phyloP scores from a whole-genome alignment of 2,797 vertebrate species.

The Hipposideros larvatus region DNA sequence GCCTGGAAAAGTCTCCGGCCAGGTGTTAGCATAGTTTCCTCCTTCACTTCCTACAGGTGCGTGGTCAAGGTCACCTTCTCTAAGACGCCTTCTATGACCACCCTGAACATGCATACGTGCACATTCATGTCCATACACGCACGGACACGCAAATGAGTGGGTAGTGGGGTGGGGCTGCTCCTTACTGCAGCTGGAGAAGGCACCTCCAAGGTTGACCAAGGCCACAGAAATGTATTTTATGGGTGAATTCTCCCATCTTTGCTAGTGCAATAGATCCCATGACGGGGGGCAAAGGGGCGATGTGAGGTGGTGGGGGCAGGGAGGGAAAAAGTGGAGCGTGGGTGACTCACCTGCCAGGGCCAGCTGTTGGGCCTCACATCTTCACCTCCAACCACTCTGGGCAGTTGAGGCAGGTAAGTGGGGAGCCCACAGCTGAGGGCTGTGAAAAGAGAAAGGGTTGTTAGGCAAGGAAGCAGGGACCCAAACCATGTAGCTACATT shows the following conservation, averaged over 20 bases:
- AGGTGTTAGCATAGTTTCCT: background rate
- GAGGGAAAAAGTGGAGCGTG: background rate
- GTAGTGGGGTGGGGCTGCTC: background rate
- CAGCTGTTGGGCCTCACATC: constrained; percentile 91
- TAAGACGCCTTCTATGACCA: background rate
- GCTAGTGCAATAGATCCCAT: background rate
- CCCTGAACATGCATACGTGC: background rate
- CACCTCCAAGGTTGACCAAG: background rate
- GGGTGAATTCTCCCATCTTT: background rate
- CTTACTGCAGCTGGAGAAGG: background rate
- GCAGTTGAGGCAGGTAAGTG: constrained; percentile 83
- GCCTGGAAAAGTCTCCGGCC: background rate
- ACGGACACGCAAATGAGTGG: background rate
- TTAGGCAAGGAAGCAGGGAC: background rate
- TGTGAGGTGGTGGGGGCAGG: too few relatives aligned
- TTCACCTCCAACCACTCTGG: constrained; percentile 92
- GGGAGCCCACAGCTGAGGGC: constrained; percentile 92
- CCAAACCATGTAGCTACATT: background rate
- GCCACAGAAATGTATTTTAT: background rate
- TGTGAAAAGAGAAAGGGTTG: constrained; percentile 77
- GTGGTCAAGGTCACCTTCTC: background rate
- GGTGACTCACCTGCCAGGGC: constrained; percentile 94
- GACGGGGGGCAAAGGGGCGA: background rate
- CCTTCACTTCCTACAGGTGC: background rate
- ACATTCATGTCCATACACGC: background rate